phyloP scores from a whole-genome alignment of 2,113 vertebrate genomes.

The Phrynosoma blainvillii region DNA sequence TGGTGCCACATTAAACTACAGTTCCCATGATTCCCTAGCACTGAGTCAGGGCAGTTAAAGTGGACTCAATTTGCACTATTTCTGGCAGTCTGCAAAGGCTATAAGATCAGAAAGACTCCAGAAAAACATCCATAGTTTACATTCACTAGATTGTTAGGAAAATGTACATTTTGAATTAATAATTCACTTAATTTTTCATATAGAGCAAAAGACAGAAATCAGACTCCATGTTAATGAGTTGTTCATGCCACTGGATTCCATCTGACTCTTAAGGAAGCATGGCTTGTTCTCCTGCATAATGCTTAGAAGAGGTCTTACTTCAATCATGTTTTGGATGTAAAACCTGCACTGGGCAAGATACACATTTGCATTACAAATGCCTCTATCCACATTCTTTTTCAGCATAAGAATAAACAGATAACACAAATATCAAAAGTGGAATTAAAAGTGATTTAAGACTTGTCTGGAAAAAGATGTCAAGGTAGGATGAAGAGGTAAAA shows the following conservation, averaged over 20 bases:
- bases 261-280: background rate
- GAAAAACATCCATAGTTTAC: too few species aligned
- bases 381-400: background rate
- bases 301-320: background rate
- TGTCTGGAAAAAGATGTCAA: background rate
- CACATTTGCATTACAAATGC: background rate
- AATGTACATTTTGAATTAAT: background rate
- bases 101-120: background rate
- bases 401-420: background rate
- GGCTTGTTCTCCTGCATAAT: background rate
- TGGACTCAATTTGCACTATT: too few species aligned
- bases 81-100: too few species aligned
- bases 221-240: background rate
- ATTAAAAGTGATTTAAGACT: background rate
- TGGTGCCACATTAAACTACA: too few species aligned
- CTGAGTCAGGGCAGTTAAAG: too few species aligned
- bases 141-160: background rate
- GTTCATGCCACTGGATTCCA: background rate
- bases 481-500: background rate
- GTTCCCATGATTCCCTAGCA: too few species aligned
- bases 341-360: background rate
- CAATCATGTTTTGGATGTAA: background rate
- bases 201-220: background rate
- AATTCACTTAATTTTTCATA: background rate
- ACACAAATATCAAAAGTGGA: background rate